Conservation (phyloP, 2,888 invertebrate species). For the Cephus rjabovi region DNA sequence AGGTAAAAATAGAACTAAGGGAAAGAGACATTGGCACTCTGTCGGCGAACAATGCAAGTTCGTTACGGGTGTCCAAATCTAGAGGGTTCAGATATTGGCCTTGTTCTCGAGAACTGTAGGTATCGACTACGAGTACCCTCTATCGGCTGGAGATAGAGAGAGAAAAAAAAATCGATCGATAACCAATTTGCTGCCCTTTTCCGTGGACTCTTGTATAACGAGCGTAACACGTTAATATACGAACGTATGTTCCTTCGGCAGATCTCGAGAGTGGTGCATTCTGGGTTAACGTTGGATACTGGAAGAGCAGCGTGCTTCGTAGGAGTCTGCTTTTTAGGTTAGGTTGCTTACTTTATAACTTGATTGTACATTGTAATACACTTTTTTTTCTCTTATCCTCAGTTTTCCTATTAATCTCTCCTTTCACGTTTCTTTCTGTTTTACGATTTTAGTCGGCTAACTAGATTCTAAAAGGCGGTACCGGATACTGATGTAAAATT, state of each 20-base stretch:
- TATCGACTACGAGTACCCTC: not conserved
- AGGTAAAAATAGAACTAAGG: not conserved
- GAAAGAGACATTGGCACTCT: not conserved
- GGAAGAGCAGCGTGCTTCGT: not conserved
- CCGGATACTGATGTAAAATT: not conserved
- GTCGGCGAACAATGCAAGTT: not conserved
- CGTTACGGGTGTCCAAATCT: not conserved
- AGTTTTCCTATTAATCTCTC: not conserved
- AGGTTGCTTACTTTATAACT: not conserved
- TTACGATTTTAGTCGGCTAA: not conserved
- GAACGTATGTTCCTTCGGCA: not conserved
- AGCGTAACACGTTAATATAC: not conserved
- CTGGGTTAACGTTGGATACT: not conserved
- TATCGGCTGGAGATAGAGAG: not conserved
- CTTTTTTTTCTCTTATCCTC: not conserved
- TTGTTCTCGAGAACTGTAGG: not conserved
- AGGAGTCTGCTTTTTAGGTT: not conserved
- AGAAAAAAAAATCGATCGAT: slow-evolving; percentile 21
- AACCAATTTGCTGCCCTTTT: slow-evolving; percentile 22
- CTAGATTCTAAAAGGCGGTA: not conserved
- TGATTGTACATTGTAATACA: not conserved
- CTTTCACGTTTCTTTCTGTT: not conserved
- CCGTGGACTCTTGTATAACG: not conserved
- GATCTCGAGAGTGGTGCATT: not conserved
- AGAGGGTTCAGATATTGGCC: not conserved